phyloP scores from a whole-genome alignment of 1,140 invertebrate species.

The Bombus waltoni region DNA sequence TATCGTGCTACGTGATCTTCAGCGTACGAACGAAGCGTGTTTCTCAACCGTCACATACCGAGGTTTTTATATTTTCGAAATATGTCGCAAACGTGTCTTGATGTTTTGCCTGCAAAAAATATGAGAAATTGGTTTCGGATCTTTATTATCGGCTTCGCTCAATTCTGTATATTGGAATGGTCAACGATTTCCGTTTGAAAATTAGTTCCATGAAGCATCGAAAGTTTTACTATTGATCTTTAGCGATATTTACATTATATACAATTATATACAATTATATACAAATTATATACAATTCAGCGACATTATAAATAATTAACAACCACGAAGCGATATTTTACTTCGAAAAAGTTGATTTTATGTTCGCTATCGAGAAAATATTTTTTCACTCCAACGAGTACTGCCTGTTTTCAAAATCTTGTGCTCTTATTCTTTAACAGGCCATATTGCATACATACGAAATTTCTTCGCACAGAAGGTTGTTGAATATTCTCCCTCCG shows the following conservation, averaged over 20 bases:
- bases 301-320: too few relatives aligned
- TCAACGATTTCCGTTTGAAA: neutral
- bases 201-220: neutral
- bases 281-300: too few relatives aligned
- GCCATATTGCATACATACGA: neutral
- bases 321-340: neutral
- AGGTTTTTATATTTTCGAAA: slow-evolving; percentile 70
- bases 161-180: neutral
- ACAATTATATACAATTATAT: too few relatives aligned
- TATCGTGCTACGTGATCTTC: slow-evolving; percentile 77
- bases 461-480: neutral
- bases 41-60: slow-evolving; percentile 62
- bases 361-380: neutral
- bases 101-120: slow-evolving; percentile 48
- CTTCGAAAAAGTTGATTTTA: neutral
- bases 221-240: neutral
- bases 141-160: neutral
- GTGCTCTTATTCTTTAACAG: neutral
- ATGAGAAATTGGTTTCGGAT: slow-evolving; percentile 52
- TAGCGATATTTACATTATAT: neutral
- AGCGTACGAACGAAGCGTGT: slow-evolving; percentile 68
- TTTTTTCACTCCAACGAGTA: neutral
- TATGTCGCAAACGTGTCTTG: slow-evolving; percentile 65
- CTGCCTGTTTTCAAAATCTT: too few relatives aligned
- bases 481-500: neutral